phyloP scores from a whole-genome alignment of 2,113 vertebrate species.

The Lynx canadensis region DNA sequence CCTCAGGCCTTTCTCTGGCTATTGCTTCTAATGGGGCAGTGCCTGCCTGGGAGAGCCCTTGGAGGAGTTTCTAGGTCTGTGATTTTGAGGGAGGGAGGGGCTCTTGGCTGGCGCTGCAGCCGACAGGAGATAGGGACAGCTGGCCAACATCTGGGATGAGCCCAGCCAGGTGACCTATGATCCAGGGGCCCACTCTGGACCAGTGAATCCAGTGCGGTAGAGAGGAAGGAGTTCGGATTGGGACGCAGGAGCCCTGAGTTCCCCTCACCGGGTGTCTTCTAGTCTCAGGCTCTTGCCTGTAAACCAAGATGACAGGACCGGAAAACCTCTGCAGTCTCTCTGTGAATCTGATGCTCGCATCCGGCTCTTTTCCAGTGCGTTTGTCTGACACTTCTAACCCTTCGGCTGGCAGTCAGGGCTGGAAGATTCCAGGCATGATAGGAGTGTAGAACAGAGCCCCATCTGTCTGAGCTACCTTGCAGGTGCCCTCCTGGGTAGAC shows the following conservation, averaged over 20 bases:
- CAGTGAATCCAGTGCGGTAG: not conserved
- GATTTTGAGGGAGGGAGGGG: not conserved
- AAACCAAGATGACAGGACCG: not conserved
- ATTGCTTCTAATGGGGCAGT: not conserved
- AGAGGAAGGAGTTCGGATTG: not conserved
- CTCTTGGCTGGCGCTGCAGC: not conserved
- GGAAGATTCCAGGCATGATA: not conserved
- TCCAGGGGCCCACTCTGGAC: not conserved
- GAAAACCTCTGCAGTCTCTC: not conserved
- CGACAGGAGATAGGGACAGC: not conserved
- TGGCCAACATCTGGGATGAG: not conserved
- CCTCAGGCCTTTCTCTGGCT: not conserved
- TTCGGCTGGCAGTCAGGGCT: not conserved
- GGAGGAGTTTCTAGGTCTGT: not conserved
- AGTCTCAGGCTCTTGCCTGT: not conserved
- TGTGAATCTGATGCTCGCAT: not conserved
- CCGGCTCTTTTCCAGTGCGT: not conserved
- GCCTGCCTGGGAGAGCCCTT: not conserved
- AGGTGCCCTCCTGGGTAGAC: not conserved
- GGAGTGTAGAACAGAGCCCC: not conserved
- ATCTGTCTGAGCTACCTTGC: not conserved
- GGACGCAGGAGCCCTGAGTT: not conserved
- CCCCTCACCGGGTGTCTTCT: not conserved
- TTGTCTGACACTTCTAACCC: not conserved
- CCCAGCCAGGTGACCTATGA: not conserved